Percentiles rank a stretch among this genome's conserved stretches.
phyloP scores from a whole-genome alignment of 2,888 invertebrate genomes.

The Ophraella communa region DNA sequence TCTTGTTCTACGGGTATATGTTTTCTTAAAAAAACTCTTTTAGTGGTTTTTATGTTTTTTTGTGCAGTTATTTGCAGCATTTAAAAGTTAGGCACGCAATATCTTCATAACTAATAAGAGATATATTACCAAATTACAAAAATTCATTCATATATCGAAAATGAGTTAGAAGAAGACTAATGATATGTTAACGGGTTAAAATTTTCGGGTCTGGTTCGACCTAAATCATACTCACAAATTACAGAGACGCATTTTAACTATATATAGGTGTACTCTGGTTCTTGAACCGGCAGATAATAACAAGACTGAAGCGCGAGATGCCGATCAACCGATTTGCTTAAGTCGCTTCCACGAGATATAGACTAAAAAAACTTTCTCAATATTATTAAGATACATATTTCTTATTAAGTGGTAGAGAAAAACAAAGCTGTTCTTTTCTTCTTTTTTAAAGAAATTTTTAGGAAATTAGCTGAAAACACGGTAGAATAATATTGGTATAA shows the following conservation, averaged over 20 bases:
- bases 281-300: slow-evolving; percentile 22
- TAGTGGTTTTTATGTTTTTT: too few species aligned
- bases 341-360: background rate
- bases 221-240: slow-evolving; percentile 23
- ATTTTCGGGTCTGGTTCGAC: slow-evolving; percentile 16
- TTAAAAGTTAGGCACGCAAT: background rate
- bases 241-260: slow-evolving; percentile 12
- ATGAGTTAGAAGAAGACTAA: background rate
- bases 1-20: too few species aligned
- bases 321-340: slow-evolving; percentile 6
- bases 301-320: slow-evolving; percentile 20
- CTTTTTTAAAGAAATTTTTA: too few species aligned
- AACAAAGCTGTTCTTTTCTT: too few species aligned
- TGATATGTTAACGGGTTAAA: background rate
- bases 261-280: slow-evolving; percentile 15
- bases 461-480: too few species aligned
- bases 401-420: too few species aligned
- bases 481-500: too few species aligned
- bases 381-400: too few species aligned
- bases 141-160: background rate
- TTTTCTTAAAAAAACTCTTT: too few species aligned
- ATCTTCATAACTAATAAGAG: background rate
- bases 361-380: too few species aligned
- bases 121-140: background rate
- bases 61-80: background rate